phyloP scores from a whole-genome alignment of 2,797 vertebrate species.

The Anableps anableps region DNA sequence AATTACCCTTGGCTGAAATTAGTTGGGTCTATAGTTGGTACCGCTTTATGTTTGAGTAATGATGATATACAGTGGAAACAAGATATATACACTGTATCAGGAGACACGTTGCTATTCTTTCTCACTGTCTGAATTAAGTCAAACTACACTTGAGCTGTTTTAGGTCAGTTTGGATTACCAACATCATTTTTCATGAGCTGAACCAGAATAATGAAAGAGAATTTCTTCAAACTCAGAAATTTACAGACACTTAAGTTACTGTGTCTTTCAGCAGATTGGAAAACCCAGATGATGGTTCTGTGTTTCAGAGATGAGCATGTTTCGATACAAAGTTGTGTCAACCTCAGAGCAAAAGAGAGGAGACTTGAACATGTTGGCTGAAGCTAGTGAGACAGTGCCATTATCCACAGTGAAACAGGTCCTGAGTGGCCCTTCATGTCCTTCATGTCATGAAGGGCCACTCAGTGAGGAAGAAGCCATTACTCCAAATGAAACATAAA shows the following conservation, averaged over 20 bases:
- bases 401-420: background rate
- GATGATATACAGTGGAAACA: background rate
- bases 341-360: too few species aligned
- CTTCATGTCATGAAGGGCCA: background rate
- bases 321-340: background rate
- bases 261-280: too few species aligned
- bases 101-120: background rate
- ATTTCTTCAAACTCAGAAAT: background rate
- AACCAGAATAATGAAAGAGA: background rate
- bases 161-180: background rate
- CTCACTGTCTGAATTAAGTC: background rate
- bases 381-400: too few species aligned
- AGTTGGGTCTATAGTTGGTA: background rate
- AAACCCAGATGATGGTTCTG: background rate
- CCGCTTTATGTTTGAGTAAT: background rate
- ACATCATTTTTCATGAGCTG: background rate
- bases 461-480: background rate
- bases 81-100: background rate
- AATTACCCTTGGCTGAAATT: conserved; percentile 11
- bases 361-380: too few species aligned
- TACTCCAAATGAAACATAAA: background rate
- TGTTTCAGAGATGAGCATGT: background rate
- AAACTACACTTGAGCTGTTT: background rate
- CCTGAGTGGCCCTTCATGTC: too few species aligned
- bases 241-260: too few species aligned